Evolutionary conservation across 2,113 vertebrate species (phyloP).

Genomic region (Oreochromis niloticus): DNA sequence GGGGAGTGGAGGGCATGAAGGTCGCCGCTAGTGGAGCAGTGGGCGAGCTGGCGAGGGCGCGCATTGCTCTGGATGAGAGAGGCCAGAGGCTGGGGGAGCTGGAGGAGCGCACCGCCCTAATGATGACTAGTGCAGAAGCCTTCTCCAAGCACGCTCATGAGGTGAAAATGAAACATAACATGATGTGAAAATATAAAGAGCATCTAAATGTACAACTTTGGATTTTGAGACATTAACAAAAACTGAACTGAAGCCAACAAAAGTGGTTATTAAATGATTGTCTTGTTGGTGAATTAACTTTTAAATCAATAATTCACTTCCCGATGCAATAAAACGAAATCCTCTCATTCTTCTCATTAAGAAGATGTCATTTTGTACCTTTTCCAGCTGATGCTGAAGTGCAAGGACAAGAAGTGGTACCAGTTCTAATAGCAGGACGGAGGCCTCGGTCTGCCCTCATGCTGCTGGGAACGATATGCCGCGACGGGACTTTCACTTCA

Average conservation of each 20-base stretch:
- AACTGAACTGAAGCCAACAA: neutral
- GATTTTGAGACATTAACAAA: neutral
- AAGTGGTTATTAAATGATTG: neutral
- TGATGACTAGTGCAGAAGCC: conserved; percentile 92
- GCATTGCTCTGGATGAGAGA: conserved; percentile 92
- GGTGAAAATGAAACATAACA: conserved; percentile 63
- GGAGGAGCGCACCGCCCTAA: conserved; percentile 90
- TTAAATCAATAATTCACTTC: neutral
- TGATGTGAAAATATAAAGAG: neutral
- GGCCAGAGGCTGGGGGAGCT: conserved; percentile 93
- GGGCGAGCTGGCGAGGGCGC: conserved; percentile 87
- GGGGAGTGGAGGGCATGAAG: conserved; percentile 84
- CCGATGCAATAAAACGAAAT: neutral
- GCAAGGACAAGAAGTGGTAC: conserved; percentile 99
- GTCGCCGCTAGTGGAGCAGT: conserved; percentile 85
- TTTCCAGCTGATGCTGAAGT: conserved; percentile 95
- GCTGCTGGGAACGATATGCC: conserved; percentile 59
- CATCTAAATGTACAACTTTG: neutral
- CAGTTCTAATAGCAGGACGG: conserved; percentile 82
- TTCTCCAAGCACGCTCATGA: conserved; percentile 97
- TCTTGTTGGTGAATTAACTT: neutral
- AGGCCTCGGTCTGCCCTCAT: conserved; percentile 43
- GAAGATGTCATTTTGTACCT: neutral
- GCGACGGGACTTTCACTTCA: conserved; percentile 66
- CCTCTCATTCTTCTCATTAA: neutral